Conservation (phyloP, 1,140 invertebrate genomes). For the Drosophila tropicalis region DNA sequence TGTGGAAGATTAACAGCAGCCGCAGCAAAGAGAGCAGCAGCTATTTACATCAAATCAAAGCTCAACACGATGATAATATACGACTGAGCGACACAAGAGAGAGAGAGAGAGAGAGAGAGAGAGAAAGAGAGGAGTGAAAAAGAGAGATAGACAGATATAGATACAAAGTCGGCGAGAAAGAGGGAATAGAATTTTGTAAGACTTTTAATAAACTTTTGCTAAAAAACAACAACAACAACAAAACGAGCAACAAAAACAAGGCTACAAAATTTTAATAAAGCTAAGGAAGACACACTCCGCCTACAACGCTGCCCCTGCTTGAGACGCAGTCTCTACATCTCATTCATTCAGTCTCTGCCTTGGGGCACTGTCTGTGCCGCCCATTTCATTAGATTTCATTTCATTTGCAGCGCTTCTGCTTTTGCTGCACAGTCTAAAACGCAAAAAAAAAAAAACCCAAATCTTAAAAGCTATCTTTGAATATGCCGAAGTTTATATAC, state of each 20-base stretch:
- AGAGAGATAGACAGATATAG: constrained; percentile 12
- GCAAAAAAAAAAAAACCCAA: neutral
- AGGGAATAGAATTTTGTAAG: constrained; percentile 35
- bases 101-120: constrained; percentile 19
- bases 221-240: constrained; percentile 17
- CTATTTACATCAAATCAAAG: constrained; percentile 76
- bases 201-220: constrained; percentile 64
- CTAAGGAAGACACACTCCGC: constrained; percentile 9
- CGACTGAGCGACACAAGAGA: constrained; percentile 1
- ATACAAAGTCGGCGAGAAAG: constrained; percentile 3
- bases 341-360: constrained; percentile 14
- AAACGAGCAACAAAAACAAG: constrained; percentile 39
- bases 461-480: neutral
- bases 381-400: constrained; percentile 28
- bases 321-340: constrained; percentile 16
- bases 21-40: constrained; percentile 11
- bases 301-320: neutral
- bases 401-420: constrained; percentile 35
- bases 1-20: neutral
- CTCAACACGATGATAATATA: constrained; percentile 4
- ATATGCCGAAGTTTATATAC: too few relatives aligned
- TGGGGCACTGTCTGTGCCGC: constrained; percentile 34
- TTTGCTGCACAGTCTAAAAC: constrained; percentile 56
- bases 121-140: neutral
- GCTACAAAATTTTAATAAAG: constrained; percentile 66